Conservation (phyloP, 2,113 vertebrate species). For the Regulus satrapa region DNA sequence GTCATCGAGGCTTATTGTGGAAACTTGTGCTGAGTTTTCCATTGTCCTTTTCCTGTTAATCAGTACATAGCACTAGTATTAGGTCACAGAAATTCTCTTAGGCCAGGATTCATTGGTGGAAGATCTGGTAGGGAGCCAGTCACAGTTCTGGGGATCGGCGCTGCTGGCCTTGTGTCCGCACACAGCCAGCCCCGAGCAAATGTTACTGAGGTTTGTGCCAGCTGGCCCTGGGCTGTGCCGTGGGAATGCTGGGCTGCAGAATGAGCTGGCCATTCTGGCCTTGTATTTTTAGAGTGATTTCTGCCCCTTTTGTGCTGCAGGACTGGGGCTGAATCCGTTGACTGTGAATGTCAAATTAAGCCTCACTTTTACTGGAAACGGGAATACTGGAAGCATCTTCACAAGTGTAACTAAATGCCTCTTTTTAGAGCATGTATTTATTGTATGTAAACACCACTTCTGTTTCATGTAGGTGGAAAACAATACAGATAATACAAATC, state of each 20-base stretch:
- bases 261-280: neutral
- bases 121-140: neutral
- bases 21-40: slow-evolving; percentile 24
- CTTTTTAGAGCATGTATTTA: neutral
- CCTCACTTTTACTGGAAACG: neutral
- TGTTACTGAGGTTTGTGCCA: neutral
- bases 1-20: neutral
- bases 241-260: neutral
- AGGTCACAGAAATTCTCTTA: slow-evolving; percentile 5
- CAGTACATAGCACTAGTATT: slow-evolving; percentile 7
- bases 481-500: too few species aligned
- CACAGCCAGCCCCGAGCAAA: neutral
- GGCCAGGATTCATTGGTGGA: neutral
- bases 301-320: neutral
- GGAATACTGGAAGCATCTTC: neutral
- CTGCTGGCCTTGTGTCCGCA: neutral
- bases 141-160: neutral
- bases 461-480: neutral
- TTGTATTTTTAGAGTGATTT: neutral
- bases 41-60: slow-evolving; percentile 36
- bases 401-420: neutral
- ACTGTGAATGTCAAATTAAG: neutral
- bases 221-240: neutral
- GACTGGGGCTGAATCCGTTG: neutral
- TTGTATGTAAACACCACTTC: neutral